phyloP scores from a whole-genome alignment of 2,888 invertebrate species.

The Apantesis nais region DNA sequence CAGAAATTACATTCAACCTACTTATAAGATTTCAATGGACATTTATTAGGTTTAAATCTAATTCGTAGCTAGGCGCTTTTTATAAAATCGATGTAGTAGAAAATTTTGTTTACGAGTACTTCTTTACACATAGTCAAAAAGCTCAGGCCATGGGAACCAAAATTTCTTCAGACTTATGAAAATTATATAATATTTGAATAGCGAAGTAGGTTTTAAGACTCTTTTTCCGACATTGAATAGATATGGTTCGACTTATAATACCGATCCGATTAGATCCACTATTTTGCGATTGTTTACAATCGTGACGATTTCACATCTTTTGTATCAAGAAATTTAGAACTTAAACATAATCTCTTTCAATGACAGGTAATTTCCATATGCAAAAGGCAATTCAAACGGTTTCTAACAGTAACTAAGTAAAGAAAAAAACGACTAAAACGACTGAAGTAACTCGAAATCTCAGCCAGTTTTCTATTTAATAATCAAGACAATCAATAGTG shows the following conservation, averaged over 20 bases:
- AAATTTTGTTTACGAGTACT: slow-evolving; percentile 49
- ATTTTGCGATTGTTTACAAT: background rate
- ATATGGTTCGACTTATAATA: background rate
- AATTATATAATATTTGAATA: background rate
- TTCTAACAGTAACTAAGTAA: background rate
- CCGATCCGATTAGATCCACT: background rate
- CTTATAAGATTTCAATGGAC: slow-evolving; percentile 49
- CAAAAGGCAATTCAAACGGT: background rate
- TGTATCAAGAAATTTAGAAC: background rate
- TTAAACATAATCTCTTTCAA: background rate
- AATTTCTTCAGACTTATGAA: slow-evolving; percentile 7
- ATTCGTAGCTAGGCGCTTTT: slow-evolving; percentile 53
- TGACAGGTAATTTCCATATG: background rate
- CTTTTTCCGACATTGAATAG: background rate
- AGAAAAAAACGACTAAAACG: background rate
- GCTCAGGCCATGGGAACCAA: slow-evolving; percentile 13
- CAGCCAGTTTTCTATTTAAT: background rate
- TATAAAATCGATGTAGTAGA: slow-evolving; percentile 59
- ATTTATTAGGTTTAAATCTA: slow-evolving; percentile 47
- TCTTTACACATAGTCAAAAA: slow-evolving; percentile 32
- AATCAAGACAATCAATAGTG: slow-evolving; percentile 22
- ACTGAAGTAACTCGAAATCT: background rate
- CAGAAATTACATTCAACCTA: slow-evolving; percentile 42
- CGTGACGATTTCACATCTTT: background rate
- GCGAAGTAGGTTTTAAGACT: background rate